Base-by-base conservation (phyloP, 2,888 invertebrate species). In the Rugalucina vietnamica region DNA sequence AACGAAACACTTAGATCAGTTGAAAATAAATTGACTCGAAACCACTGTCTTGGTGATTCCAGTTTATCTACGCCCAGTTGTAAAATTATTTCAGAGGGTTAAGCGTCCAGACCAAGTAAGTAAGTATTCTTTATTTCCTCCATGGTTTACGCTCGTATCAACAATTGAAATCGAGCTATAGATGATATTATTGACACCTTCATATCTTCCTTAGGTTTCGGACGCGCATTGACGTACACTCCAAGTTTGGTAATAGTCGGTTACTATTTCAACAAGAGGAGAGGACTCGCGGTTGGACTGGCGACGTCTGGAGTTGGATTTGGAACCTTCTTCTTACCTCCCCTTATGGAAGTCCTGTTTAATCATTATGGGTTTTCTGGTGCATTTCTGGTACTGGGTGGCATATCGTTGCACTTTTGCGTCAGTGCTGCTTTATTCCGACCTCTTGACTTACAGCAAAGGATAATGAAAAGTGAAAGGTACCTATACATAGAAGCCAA, bases 241-340 rank as follows among this genome's bases (percentile, higher is more conserved):
- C 92, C 92, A 1, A 87, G 90, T 32, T 78, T 93, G 5, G 83
- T 92, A 21, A 90, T 92, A n/a, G 91, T 93, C 1, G 91, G 91
- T 14, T 76, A 86, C 72, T 93, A 93, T 76, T 93, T 93, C 82
- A 90, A 92, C 79, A 92, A 91, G 54, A 84, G 84, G 14, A 81
- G 90, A 27, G 91, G 92, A 2, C 65, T 91, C 10, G 92, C 91
- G 5, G 87, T 90, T 12, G 92, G 92, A 10, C 50, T 92, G 27
- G 81, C 90, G 0, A 90, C 92, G 0, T 89, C 91, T 0, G 93
- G 93, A 2, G 92, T 93, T 70, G 92, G 92, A 21, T 69, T 91
- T 14, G 92, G 93, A 0, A 84, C 90, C 14, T 91, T 92, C 82
- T 29, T 90, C 4, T 75, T 92, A 8, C 91, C 92, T 0, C 89